These are phyloP conservation scores for Caretta caretta DNA, from an alignment of 2,113 vertebrate genomes.

Conservation along the genomic window DNA sequence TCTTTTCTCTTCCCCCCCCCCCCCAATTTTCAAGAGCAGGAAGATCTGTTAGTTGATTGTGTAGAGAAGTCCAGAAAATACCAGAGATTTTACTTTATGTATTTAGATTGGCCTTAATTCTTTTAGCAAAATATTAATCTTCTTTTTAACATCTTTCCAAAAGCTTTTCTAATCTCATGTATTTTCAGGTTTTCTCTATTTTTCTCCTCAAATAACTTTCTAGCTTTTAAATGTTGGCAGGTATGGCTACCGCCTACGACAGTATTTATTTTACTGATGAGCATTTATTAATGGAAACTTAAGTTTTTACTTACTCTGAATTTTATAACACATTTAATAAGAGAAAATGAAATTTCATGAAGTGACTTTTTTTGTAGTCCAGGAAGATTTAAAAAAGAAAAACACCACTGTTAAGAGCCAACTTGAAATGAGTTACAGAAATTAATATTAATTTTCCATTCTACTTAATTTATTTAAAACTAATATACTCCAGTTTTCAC, in stretches of 20 bases:
- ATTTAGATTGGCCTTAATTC: not conserved
- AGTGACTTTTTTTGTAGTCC: not conserved
- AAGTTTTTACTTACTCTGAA: not conserved
- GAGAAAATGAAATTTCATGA: not conserved
- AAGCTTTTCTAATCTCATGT: not conserved
- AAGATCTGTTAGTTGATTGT: not conserved
- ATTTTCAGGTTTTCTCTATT: not conserved
- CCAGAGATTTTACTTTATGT: not conserved
- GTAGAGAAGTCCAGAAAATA: not conserved
- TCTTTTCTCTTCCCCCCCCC: fast-evolving
- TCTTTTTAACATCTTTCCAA: not conserved
- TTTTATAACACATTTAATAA: not conserved
- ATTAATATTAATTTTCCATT: not conserved
- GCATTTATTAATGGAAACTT: not conserved
- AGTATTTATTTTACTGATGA: not conserved
- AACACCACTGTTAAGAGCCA: not conserved
- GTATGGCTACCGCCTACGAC: not conserved
- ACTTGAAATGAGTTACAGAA: not conserved
- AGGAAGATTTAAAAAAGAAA: not conserved
- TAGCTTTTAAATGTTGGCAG: not conserved
- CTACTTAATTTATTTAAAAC: not conserved
- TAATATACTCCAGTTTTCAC: not conserved
- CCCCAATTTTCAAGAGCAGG: not conserved
- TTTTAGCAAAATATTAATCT: not conserved
- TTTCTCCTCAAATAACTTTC: not conserved